Evolutionary conservation across 1,140 invertebrate species (phyloP).

Genomic region (Trissolcus basalis): DNA sequence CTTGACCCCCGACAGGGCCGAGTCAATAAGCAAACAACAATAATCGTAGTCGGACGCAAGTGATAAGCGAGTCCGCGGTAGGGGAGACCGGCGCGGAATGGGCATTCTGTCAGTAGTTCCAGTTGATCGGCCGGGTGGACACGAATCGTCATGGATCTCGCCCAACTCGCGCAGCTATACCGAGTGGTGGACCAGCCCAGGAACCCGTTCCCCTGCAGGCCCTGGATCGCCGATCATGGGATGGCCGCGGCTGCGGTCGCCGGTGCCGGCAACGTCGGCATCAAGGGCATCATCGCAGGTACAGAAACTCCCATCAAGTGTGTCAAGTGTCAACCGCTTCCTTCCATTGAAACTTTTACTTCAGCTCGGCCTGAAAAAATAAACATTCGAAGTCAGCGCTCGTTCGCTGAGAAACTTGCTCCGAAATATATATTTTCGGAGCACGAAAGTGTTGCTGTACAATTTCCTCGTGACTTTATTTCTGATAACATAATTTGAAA

Average conservation of each 20-base stretch:
- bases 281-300: constrained; percentile 90
- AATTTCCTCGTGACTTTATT: too few relatives aligned
- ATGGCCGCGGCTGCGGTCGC: constrained; percentile 79
- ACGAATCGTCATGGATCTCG: constrained; percentile 25
- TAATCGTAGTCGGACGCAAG: constrained; percentile 1
- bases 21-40: background rate
- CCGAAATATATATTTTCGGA: too few relatives aligned
- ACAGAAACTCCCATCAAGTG: constrained; percentile 2
- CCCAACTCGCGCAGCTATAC: constrained; percentile 12
- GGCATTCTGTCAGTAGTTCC: constrained; percentile 24
- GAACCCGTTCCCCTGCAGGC: constrained; percentile 79
- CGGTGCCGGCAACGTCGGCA: constrained; percentile 78
- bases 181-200: constrained; percentile 1
- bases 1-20: background rate
- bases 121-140: constrained; percentile 36
- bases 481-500: too few relatives aligned
- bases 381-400: too few relatives aligned
- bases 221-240: constrained; percentile 83
- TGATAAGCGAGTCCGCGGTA: constrained; percentile 21
- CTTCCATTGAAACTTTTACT: background rate
- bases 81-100: constrained; percentile 14
- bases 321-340: constrained; percentile 9
- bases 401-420: too few relatives aligned
- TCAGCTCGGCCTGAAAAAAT: background rate
- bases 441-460: too few relatives aligned